These are phyloP conservation scores for Coremacera marginata DNA, from an alignment of 2,888 invertebrate species.

Conservation along the genomic window DNA sequence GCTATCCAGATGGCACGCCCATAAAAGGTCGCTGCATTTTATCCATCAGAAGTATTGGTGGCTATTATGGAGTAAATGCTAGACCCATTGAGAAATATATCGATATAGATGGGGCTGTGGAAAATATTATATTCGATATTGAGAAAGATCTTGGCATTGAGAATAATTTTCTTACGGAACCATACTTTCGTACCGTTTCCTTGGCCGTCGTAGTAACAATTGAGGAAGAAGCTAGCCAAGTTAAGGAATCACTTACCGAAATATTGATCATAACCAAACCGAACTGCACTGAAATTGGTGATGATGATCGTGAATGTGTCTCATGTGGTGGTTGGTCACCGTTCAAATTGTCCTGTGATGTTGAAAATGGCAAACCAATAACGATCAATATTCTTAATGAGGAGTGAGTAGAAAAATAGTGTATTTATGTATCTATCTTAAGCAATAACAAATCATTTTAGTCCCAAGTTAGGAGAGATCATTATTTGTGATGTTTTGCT, in stretches of 20 bases:
- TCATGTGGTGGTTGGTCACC: slow-evolving; percentile 24
- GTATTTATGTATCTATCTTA: neutral
- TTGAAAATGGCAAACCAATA: neutral
- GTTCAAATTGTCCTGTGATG: neutral
- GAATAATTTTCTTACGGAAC: neutral
- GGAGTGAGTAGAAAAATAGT: neutral
- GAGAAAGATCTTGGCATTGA: slow-evolving; percentile 1
- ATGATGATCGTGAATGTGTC: neutral
- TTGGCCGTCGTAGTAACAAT: neutral
- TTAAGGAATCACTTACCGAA: neutral
- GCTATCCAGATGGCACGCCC: slow-evolving; percentile 17
- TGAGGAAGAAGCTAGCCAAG: neutral
- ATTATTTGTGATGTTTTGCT: slow-evolving; percentile 80
- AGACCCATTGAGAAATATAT: slow-evolving; percentile 19
- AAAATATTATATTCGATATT: slow-evolving; percentile 21
- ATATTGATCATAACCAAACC: slow-evolving; percentile 6
- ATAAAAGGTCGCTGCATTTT: slow-evolving; percentile 20
- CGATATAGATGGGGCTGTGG: slow-evolving; percentile 5
- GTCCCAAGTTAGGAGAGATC: slow-evolving; percentile 75
- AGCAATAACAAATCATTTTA: slow-evolving; percentile 56
- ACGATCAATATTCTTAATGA: neutral
- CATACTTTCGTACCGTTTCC: neutral
- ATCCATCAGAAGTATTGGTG: neutral
- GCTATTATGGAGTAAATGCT: neutral
- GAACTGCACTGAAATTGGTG: too few species aligned